A percentile compares a stretch with the other conserved stretches of the same genome.
Conservation (phyloP, 2,888 invertebrate species). For the Phymatocera aterrima region DNA sequence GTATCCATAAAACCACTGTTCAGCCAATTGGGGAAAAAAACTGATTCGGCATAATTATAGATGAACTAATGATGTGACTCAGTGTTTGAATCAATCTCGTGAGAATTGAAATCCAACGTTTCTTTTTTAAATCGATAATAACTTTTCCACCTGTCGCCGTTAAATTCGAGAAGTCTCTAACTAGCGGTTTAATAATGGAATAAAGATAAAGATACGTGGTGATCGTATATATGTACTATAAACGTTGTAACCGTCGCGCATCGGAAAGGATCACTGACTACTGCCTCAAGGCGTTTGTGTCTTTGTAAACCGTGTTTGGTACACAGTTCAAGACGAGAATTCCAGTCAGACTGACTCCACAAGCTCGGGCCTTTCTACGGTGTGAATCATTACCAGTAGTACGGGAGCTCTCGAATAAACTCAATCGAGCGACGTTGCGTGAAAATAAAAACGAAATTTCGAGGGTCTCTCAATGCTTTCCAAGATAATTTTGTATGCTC, state of each 20-base stretch:
- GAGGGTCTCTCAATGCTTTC: too few relatives aligned
- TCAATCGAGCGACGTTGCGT: conserved; percentile 21
- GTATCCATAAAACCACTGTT: neutral
- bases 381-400: conserved; percentile 40
- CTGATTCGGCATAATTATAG: too few relatives aligned
- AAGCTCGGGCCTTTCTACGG: conserved; percentile 36
- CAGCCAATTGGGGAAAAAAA: neutral
- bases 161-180: neutral
- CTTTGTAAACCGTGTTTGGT: conserved; percentile 35
- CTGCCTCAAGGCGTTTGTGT: conserved; percentile 26
- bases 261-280: conserved; percentile 18
- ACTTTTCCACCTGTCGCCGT: neutral
- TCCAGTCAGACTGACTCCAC: conserved; percentile 31
- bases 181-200: neutral
- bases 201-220: too few relatives aligned
- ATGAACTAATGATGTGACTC: too few relatives aligned
- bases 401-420: conserved; percentile 28
- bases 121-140: neutral
- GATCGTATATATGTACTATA: neutral
- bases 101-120: neutral
- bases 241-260: neutral
- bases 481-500: too few relatives aligned
- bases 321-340: conserved; percentile 35
- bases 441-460: too few relatives aligned
- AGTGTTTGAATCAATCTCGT: too few relatives aligned